These are phyloP conservation scores for Trachymyrmex cornetzi DNA, from an alignment of 1,140 invertebrate genomes.

Conservation along the genomic window DNA sequence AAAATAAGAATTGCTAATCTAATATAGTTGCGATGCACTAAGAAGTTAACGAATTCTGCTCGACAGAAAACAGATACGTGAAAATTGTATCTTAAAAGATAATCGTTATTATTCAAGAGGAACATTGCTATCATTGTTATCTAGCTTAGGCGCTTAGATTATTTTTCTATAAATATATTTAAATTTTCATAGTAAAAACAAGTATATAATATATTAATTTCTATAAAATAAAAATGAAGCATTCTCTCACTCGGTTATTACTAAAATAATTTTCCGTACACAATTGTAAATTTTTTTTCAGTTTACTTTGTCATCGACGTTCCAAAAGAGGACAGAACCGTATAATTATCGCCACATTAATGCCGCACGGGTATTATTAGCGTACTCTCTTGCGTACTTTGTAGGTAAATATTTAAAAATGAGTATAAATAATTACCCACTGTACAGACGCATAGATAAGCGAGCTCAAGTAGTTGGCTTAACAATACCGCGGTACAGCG, in stretches of 20 bases:
- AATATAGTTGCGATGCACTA: constrained; percentile 16
- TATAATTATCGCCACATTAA: constrained; percentile 32
- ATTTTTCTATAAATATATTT: background rate
- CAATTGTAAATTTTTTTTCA: constrained; percentile 5
- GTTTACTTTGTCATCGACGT: constrained; percentile 33
- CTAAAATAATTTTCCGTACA: constrained; percentile 9
- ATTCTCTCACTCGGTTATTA: background rate
- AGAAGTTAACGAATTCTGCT: constrained; percentile 31
- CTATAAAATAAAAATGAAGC: background rate
- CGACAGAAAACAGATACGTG: background rate
- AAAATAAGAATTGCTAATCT: constrained; percentile 54
- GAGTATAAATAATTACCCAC: constrained; percentile 45
- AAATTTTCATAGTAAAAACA: background rate
- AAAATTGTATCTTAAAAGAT: background rate
- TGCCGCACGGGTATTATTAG: constrained; percentile 38
- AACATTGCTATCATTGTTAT: background rate
- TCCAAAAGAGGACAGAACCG: background rate
- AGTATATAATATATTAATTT: background rate
- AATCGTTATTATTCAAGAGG: constrained; percentile 15
- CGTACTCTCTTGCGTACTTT: background rate
- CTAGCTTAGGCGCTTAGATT: too few relatives aligned
- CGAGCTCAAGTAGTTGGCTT: constrained; percentile 30
- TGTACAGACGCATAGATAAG: constrained; percentile 40
- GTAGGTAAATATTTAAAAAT: constrained; percentile 46
- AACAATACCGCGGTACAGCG: constrained; percentile 10